Evolutionary conservation across 1,140 invertebrate species (phyloP).

Genomic region (Drosophila orena): DNA sequence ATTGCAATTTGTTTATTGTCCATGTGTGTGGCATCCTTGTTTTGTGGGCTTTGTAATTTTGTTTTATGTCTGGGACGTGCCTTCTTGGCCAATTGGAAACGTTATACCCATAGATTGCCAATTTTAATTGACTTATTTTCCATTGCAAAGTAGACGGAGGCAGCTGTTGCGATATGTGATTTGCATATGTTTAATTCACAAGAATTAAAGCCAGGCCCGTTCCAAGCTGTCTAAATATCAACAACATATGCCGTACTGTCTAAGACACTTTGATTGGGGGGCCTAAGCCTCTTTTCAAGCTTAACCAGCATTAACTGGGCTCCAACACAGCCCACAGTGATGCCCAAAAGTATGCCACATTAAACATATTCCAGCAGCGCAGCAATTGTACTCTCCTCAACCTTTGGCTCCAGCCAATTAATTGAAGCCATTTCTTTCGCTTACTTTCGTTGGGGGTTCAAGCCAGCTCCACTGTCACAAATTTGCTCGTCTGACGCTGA

Average conservation of each 20-base stretch:
- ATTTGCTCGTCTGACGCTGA: conserved; percentile 25
- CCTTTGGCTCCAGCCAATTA: conserved; percentile 57
- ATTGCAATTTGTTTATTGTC: conserved; percentile 57
- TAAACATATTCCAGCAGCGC: conserved; percentile 9
- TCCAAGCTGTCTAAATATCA: conserved; percentile 29
- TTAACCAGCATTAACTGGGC: conserved; percentile 5
- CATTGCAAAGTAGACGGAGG: not conserved
- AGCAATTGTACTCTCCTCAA: conserved; percentile 3
- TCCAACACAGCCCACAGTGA: not conserved
- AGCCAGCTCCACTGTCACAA: not conserved
- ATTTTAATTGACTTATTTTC: conserved; percentile 59
- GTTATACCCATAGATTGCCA: conserved; percentile 37
- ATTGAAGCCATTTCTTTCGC: conserved; percentile 63
- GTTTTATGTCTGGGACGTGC: conserved; percentile 32
- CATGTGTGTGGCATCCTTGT: not conserved
- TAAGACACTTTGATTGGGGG: conserved; percentile 18
- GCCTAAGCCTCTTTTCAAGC: conserved; percentile 22
- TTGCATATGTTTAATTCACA: conserved; percentile 37
- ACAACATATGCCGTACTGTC: conserved; percentile 3
- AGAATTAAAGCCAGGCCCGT: conserved; percentile 20
- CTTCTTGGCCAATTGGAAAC: conserved; percentile 33
- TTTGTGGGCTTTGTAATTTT: conserved; percentile 44
- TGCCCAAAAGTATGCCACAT: conserved; percentile 55
- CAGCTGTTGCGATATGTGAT: conserved; percentile 28
- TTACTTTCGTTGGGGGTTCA: conserved; percentile 7